Evolutionary conservation across 2,113 vertebrate genomes (phyloP).

Genomic region (Sigmodon hispidus): DNA sequence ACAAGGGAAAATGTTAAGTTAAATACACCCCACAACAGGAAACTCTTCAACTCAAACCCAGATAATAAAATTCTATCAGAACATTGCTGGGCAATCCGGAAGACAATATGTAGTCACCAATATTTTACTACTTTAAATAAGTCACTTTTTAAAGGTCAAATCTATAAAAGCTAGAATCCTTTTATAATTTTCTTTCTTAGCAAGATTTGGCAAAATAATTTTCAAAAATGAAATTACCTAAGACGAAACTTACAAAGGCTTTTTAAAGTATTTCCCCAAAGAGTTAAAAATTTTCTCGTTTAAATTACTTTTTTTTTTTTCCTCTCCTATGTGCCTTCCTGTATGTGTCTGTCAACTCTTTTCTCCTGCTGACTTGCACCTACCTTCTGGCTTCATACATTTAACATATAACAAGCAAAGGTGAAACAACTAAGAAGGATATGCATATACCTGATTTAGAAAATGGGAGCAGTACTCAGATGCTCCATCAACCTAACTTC

Average conservation of each 20-base stretch:
- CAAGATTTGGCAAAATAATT: neutral
- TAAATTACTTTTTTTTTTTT: neutral
- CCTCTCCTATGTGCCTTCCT: neutral
- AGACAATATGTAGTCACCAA: slow-evolving; percentile 53
- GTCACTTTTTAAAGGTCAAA: slow-evolving; percentile 38
- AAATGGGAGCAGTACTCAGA: neutral
- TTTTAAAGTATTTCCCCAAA: neutral
- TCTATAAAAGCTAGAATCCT: neutral
- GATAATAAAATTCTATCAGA: neutral
- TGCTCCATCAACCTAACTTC: neutral
- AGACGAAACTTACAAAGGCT: slow-evolving; percentile 1
- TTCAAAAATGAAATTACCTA: slow-evolving; percentile 39
- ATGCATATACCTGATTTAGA: neutral
- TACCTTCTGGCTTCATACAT: neutral
- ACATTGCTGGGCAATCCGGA: slow-evolving; percentile 38
- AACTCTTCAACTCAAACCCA: slow-evolving; percentile 48
- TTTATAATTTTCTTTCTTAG: neutral
- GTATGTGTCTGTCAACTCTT: slow-evolving; percentile 23
- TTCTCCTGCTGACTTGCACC: neutral
- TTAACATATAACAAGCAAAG: slow-evolving; percentile 30
- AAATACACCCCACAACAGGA: slow-evolving; percentile 42
- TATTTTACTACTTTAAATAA: slow-evolving; percentile 53
- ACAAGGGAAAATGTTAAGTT: slow-evolving; percentile 9
- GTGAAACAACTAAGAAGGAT: neutral
- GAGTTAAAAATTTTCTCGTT: neutral